Percentiles rank a stretch among this genome's conserved stretches.
phyloP scores from a whole-genome alignment of 2,113 vertebrate species.

The Sapayoa aenigma region DNA sequence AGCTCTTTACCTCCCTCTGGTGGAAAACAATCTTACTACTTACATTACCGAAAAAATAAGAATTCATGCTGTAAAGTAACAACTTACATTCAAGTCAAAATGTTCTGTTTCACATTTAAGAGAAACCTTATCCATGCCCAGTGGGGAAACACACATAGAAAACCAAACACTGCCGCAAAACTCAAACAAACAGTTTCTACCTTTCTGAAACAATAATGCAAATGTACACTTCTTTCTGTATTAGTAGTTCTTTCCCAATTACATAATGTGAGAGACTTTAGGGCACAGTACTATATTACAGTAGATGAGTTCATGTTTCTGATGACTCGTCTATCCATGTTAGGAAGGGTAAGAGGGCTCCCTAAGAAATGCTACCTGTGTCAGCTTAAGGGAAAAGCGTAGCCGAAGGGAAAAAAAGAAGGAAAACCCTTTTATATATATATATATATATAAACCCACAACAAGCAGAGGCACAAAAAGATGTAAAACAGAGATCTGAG shows the following conservation, averaged over 20 bases:
- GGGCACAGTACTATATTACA: not conserved
- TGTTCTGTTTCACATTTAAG: not conserved
- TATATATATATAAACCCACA: not conserved
- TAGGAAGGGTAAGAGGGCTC: not conserved
- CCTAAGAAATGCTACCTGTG: not conserved
- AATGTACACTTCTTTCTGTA: not conserved
- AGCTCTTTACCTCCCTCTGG: conserved; percentile 55
- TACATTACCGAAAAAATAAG: rapidly evolving
- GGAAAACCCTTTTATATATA: too few species aligned
- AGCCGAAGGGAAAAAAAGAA: not conserved
- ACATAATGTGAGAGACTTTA: not conserved
- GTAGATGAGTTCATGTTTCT: not conserved
- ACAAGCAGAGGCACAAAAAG: not conserved
- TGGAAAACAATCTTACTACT: conserved; percentile 2
- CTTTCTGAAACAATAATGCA: not conserved
- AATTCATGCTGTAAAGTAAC: not conserved
- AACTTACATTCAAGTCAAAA: not conserved
- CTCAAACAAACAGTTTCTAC: not conserved
- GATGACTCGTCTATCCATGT: not conserved
- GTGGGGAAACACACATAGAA: not conserved
- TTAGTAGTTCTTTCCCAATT: not conserved
- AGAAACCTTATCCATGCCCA: not conserved
- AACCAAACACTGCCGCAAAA: not conserved
- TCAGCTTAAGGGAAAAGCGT: not conserved
- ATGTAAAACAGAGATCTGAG: not conserved